phyloP scores from a whole-genome alignment of 2,888 invertebrate genomes.

The Ischnus inquisitorius region DNA sequence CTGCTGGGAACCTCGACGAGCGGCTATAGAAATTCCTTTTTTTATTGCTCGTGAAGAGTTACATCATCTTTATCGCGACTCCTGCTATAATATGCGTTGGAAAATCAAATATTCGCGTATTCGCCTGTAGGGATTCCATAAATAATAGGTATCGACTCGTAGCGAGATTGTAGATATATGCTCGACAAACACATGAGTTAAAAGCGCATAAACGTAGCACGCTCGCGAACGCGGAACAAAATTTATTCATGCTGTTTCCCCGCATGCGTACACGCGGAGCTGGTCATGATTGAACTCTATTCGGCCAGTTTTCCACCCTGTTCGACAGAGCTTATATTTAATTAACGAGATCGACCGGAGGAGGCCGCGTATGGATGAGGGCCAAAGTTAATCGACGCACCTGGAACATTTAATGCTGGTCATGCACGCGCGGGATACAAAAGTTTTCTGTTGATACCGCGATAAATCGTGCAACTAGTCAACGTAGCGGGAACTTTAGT shows the following conservation, averaged over 20 bases:
- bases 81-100: neutral
- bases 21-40: constrained; percentile 29
- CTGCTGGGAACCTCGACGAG: constrained; percentile 29
- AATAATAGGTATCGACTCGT: neutral
- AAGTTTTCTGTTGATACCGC: neutral
- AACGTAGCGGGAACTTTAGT: neutral
- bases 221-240: constrained; percentile 30
- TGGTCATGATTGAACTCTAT: constrained; percentile 27
- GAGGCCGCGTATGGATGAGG: neutral
- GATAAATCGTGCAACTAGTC: neutral
- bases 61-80: constrained; percentile 8
- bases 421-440: neutral
- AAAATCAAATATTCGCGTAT: constrained; percentile 9
- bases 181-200: constrained; percentile 34
- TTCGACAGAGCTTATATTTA: constrained; percentile 40
- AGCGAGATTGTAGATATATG: neutral
- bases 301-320: neutral
- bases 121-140: neutral
- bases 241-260: constrained; percentile 29
- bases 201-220: constrained; percentile 29
- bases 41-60: constrained; percentile 41
- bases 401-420: constrained; percentile 28
- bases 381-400: constrained; percentile 44
- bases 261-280: neutral
- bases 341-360: constrained; percentile 16